phyloP scores from a whole-genome alignment of 64 coral and sea anemone genomes.

The Montipora capricornis region DNA sequence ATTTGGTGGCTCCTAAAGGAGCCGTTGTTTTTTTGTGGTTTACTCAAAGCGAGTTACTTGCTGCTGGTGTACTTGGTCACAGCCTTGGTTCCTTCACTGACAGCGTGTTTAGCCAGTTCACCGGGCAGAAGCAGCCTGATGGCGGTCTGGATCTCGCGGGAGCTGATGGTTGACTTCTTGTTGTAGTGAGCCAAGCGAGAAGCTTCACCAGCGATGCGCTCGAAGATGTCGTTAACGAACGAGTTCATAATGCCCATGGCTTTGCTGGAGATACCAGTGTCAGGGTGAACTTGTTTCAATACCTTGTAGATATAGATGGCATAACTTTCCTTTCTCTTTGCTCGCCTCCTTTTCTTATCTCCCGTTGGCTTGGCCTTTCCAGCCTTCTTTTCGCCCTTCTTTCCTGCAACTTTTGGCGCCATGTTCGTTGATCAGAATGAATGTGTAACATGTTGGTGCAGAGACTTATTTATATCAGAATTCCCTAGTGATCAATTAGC shows the following conservation, averaged over 20 bases:
- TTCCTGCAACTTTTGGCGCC: slow-evolving; percentile 40
- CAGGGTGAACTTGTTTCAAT: slow-evolving; percentile 66
- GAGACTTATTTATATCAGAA: neutral
- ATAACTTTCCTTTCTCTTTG: slow-evolving; percentile 63
- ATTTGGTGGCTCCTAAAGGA: neutral
- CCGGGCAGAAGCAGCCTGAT: slow-evolving; percentile 51
- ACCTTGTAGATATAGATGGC: slow-evolving; percentile 71
- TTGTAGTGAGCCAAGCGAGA: slow-evolving; percentile 67
- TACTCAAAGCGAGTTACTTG: neutral
- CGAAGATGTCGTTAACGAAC: slow-evolving; percentile 85
- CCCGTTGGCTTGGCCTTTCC: slow-evolving; percentile 30
- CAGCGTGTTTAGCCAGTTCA: slow-evolving; percentile 35
- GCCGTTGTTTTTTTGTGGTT: neutral
- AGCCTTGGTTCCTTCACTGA: neutral
- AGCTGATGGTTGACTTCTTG: slow-evolving; percentile 65
- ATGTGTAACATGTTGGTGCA: neutral
- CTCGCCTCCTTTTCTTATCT: slow-evolving; percentile 28
- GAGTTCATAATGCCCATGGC: slow-evolving; percentile 81
- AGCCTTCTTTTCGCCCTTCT: slow-evolving; percentile 52
- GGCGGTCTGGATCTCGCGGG: slow-evolving; percentile 54
- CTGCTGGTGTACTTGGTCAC: neutral
- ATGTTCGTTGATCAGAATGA: neutral
- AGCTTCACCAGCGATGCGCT: slow-evolving; percentile 75
- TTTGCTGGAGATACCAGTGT: slow-evolving; percentile 71
- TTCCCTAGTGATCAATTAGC: neutral